Base-by-base conservation (phyloP, 2,113 vertebrate genomes). In the Malurus elegans region DNA sequence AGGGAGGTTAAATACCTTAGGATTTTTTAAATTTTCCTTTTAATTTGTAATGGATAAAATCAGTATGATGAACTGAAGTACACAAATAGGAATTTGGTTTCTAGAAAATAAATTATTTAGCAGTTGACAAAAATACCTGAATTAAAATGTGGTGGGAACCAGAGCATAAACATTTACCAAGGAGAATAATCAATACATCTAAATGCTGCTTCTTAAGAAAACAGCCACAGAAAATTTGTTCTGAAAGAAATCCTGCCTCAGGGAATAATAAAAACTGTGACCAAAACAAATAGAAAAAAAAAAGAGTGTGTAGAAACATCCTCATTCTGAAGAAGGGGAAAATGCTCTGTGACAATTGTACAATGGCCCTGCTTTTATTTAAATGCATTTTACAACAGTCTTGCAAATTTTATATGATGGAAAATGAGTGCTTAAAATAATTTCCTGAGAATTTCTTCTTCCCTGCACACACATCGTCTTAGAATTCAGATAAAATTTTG, bases 11-110 rank as follows among this genome's bases (percentile, higher is more conserved):
- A 80, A 23, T 28, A 42, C n/a, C 38, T 58, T 78, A 10, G 3
- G 18, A 2, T 64, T 95, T 72, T 18, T 23, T 38, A 25, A 50
- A 18, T 58, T 88, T 78, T 62, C 24, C 14, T 79, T 57, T 76
- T 91, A 81, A 60, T 84, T 89, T 80, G 17, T 67, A 29, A 48
- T 71, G 14, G 67, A 25, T 74, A 79, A 84, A 91, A 36, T 14
- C 25, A 45, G 5, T 47, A 26, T 34, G 76, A 48, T 56, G 67
- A 60, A 70, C 24, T 76, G 42, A 26, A 79, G n/a, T 53, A 32
- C 29, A 32, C 3, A 8, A 51, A 54, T 36, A 57, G 60, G 38
- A 45, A 23, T 47, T 61, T 53, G 38, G 15, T 80, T 66, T 82
- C 76, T 38, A 40, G 4, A 76, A 6, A 88, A 51, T 42, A 78